Percentiles rank a stretch among this genome's conserved stretches.
Evolutionary conservation across 2,797 vertebrate species (phyloP).

Genomic region (Poecilia velifera): DNA sequence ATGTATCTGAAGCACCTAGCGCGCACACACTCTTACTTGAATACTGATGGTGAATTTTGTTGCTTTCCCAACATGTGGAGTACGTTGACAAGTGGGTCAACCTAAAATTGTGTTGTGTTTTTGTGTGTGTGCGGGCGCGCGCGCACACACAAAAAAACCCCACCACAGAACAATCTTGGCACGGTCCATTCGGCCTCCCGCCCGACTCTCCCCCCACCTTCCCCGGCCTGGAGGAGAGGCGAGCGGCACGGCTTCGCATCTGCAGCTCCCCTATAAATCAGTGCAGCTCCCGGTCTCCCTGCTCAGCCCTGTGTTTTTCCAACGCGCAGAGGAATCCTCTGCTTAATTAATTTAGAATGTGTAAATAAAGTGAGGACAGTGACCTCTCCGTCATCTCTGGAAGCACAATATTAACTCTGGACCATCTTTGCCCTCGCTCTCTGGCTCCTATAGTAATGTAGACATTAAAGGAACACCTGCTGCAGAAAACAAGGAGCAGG

Average conservation of each 20-base stretch:
- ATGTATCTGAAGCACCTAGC: background rate
- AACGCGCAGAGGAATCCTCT: conserved; percentile 79
- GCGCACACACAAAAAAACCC: conserved; percentile 34
- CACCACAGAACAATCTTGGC: conserved; percentile 74
- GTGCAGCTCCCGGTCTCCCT: conserved; percentile 61
- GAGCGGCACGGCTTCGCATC: conserved; percentile 52
- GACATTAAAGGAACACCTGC: conserved; percentile 80
- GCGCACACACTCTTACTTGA: background rate
- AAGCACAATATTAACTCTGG: conserved; percentile 87
- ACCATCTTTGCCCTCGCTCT: conserved; percentile 67
- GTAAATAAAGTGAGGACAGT: conserved; percentile 83
- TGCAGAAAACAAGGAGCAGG: conserved; percentile 40
- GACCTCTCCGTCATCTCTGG: conserved; percentile 79
- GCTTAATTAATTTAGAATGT: conserved; percentile 86
- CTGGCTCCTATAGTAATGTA: conserved; percentile 49
- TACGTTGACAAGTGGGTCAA: background rate
- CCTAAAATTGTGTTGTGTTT: background rate
- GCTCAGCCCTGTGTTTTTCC: conserved; percentile 76
- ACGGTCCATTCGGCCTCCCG: conserved; percentile 38
- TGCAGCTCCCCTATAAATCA: conserved; percentile 79
- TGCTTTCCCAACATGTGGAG: background rate
- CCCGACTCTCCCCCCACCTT: conserved; percentile 16
- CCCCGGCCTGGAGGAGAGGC: conserved; percentile 61
- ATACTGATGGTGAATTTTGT: background rate
- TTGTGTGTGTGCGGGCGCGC: conserved; percentile 10